Conservation (phyloP, 1,140 invertebrate species). For the Parasteatoda tepidariorum region DNA sequence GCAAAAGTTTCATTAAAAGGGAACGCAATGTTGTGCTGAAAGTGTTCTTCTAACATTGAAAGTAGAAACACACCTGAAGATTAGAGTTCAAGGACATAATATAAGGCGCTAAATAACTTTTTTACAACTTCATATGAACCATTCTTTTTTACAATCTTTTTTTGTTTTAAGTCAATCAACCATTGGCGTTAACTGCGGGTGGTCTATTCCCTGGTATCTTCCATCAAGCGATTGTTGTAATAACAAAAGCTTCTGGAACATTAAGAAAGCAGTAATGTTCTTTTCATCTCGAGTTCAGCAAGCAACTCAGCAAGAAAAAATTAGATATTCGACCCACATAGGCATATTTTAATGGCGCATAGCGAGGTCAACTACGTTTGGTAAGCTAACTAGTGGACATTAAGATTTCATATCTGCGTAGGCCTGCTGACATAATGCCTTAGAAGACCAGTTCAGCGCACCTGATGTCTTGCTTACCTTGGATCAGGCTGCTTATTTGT, state of each 20-base stretch:
- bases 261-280: background rate
- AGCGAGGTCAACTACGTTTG: background rate
- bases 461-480: constrained; percentile 39
- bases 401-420: background rate
- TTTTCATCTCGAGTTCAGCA: background rate
- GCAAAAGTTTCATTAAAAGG: too few relatives aligned
- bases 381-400: background rate
- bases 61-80: too few relatives aligned
- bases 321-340: constrained; percentile 38
- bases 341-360: constrained; percentile 14
- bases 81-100: too few relatives aligned
- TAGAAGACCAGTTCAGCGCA: constrained; percentile 31
- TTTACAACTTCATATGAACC: too few relatives aligned
- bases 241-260: background rate
- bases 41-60: too few relatives aligned
- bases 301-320: background rate
- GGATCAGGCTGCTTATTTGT: constrained; percentile 11
- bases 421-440: background rate
- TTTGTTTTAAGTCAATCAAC: too few relatives aligned
- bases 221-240: background rate
- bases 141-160: too few relatives aligned
- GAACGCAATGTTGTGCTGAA: too few relatives aligned
- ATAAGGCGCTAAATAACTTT: too few relatives aligned
- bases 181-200: background rate
- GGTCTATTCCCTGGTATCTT: background rate